Base-by-base conservation (phyloP, 2,888 invertebrate genomes). In the Saturnia japonica region DNA sequence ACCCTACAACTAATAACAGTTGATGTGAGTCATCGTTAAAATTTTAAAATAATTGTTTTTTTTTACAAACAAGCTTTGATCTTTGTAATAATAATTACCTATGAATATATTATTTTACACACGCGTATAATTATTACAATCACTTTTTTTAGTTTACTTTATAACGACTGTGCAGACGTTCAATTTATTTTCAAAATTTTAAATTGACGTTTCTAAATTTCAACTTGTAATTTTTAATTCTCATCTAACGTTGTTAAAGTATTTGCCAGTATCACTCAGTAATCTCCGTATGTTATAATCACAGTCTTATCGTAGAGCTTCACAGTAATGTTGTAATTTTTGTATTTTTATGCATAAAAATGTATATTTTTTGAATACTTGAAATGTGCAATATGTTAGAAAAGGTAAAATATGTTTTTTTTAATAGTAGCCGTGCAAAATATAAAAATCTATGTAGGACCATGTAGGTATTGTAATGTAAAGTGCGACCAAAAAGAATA, bases 111-210 rank as follows among this genome's bases (percentile, higher is more conserved):
- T n/a, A n/a, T 47, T 22, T 22, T n/a, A 8, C 28, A 12, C n/a
- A n/a, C n/a, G 16, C 34, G n/a, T 64, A 16, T 43, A 51, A 34
- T 22, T 28, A 34, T 1, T 22, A 16, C 22, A 64, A 22, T 34
- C 14, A 69, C 14, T 62, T 40, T 60, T 0, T 9, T 42, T n/a
- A n/a, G 11, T 45, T 51, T 19, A 47, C 40, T 22, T 22, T 64
- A 19, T 19, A 51, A 51, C 19, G 28, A 43, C 16, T 42, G 16
- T 4, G 1, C 34, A 1, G 14, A 64, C 34, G 67, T 57, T 70
- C 47, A 45, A n/a, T 22, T 57, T 70, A 62, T 22, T 64, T 69
- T 69, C 64, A 62, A 64, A 64, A 60, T 47, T 69, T 69, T 40
- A 66, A 69, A 45, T 64, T 69, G 69, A 69, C 64, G 34, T 69